phyloP scores from a whole-genome alignment of 2,888 invertebrate genomes.

The Platycnemis pennipes region DNA sequence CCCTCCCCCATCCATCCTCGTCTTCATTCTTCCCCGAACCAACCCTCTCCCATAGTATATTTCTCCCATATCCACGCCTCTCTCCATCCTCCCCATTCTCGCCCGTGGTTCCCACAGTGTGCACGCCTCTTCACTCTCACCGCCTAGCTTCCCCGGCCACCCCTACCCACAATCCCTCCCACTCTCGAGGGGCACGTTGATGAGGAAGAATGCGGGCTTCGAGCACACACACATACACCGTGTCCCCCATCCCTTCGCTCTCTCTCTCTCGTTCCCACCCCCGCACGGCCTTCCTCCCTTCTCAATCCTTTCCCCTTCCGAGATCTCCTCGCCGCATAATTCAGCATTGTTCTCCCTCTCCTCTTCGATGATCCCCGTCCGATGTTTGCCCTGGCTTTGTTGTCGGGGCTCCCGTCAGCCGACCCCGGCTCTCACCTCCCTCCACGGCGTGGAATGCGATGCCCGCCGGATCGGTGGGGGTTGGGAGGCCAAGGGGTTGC shows the following conservation, averaged over 20 bases:
- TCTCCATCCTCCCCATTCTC: background rate
- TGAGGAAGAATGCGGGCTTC: constrained; percentile 10
- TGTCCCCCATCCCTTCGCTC: too few species aligned
- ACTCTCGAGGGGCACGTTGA: background rate
- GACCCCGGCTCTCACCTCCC: background rate
- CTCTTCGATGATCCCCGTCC: background rate
- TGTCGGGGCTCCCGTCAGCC: background rate
- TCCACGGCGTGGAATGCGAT: background rate
- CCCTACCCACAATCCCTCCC: background rate
- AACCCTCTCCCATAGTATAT: background rate
- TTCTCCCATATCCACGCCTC: constrained; percentile 18
- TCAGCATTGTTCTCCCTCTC: background rate
- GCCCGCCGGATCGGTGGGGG: background rate
- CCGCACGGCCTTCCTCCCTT: background rate
- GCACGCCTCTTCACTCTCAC: background rate
- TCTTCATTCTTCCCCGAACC: background rate
- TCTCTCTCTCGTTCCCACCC: background rate
- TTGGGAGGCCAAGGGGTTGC: background rate
- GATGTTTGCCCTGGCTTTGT: background rate
- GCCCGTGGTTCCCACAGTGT: background rate
- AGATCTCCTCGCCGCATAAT: background rate
- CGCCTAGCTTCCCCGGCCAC: background rate
- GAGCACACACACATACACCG: background rate
- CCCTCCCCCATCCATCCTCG: background rate
- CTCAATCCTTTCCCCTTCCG: background rate